phyloP scores from a whole-genome alignment of 2,113 vertebrate genomes.

The Laticauda colubrina region DNA sequence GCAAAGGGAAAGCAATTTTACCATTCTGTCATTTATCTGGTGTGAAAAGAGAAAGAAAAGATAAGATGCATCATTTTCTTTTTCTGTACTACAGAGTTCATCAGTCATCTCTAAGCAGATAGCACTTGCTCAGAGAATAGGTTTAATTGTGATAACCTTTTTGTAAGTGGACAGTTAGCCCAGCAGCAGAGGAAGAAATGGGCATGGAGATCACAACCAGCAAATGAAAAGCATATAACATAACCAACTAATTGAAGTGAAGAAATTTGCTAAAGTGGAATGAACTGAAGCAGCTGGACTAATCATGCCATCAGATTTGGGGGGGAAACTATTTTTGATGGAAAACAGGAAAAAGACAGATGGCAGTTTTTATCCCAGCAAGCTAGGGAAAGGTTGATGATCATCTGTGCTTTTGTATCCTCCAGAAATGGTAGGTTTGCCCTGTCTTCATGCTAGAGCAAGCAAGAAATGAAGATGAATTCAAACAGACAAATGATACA shows the following conservation, averaged over 20 bases:
- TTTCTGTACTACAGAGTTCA: neutral
- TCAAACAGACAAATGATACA: neutral
- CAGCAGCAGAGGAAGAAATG: neutral
- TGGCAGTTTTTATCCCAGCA: neutral
- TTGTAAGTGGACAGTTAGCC: neutral
- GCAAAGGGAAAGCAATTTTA: neutral
- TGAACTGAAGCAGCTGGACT: neutral
- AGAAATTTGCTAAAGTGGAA: neutral
- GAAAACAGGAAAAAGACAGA: neutral
- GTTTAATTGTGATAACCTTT: neutral
- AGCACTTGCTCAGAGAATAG: neutral
- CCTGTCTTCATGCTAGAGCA: neutral
- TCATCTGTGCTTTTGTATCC: neutral
- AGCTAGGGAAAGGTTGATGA: neutral
- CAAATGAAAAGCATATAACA: neutral
- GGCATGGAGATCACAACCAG: neutral
- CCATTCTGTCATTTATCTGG: neutral
- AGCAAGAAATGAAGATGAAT: neutral
- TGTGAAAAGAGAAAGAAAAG: neutral
- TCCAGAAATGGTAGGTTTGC: neutral
- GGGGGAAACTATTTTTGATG: neutral
- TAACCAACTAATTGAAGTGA: neutral
- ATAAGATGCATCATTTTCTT: neutral
- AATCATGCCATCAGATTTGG: neutral
- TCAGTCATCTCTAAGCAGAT: neutral